Evolutionary conservation across 1,140 invertebrate species (phyloP), one percentile per base, ranked within the genome.

Genomic region (Bacillus rossius): DNA sequence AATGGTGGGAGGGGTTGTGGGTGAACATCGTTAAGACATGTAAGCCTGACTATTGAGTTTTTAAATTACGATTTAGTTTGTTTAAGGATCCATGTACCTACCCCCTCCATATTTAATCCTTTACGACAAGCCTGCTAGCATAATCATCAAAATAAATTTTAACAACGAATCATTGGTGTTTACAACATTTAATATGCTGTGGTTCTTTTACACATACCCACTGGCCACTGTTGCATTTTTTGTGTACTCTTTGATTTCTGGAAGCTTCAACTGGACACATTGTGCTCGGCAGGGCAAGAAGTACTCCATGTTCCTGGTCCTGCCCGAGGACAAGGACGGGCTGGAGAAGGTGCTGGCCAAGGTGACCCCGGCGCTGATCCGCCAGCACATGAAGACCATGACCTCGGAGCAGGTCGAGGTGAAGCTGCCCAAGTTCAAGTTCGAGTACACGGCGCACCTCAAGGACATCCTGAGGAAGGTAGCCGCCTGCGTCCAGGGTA

Each of bases 351-450:
- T 91, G 14, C 67, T 87, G 14, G 70, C 78, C 7, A 76, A 78
- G 20, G 66, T 89, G 2, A 81, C 77, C 54, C 78, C 82, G n/a
- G 65, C 67, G 26, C 66, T 72, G 5, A 61, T 88, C 0, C 77
- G 79, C 25, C 65, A 70, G n/a, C 75, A 81, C 26, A 67, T 85
- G 34, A 76, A 77, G 65, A 67, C 78, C 1, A 80, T 89, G 75
- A 74, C 81, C 40, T 75, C 81, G 49, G 65, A 73, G 1, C 67
- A 77, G 1, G 80, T 91, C 0, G 77, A 84, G 16, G 77, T 92
- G 0, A 76, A 71, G 8, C 67, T 94, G 3, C 91, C 91, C 0
- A 89, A 86, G 68, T 92, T 93, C 68, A 81, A 85, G 61, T 87
- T 92, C 60, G 83, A 89, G 48, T 84, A 81, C 50, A 79, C 81